Base-by-base conservation (phyloP, 2,888 invertebrate species). In the Volucella inanis region DNA sequence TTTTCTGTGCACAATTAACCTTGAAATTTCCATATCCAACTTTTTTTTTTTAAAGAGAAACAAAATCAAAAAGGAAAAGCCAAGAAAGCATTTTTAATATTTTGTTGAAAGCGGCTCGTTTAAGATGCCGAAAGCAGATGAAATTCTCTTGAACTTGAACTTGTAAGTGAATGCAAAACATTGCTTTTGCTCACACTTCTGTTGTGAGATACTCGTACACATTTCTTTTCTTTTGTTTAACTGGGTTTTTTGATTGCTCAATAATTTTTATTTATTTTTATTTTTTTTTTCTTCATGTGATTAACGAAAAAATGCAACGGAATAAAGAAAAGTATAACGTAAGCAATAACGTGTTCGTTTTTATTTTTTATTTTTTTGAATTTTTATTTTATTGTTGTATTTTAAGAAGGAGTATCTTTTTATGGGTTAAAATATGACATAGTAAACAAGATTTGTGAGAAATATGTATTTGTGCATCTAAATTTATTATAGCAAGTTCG, bases 81-180 rank as follows among this genome's bases (percentile, higher is more conserved):
- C 38, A 64, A 15, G 43, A 65, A 31, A 31, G 31, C 31, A 6
- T 31, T 70, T 84, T 79, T 59, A 75, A 75, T 75, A 80, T 71
- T 68, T 68, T 59, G 55, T 70, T 50, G 50, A 70, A 65, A 67
- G 70, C 61, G 49, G 18, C 62, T 12, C 67, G 76, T 55, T 76
- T 71, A 62, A 79, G 52, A 68, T 54, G 64, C 55, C 47, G 84
- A 89, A 89, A 90, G 88, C 84, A 88, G 88, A 88, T 88, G 89
- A 90, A 89, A 90, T 89, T 90, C 90, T 90, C 89, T 90, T 90
- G 90, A 90, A 90, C 90, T 90, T 90, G 90, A 90, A 90, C 90
- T 90, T 90, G 90, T 89, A 89, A 89, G 87, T 87, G 87, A 89
- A 85, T 76, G 76, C 81, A 77, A 81, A 72, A 61, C 67, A 65